A percentile compares a stretch with the other conserved stretches of the same genome.
These are phyloP conservation scores for Cotesia typhae DNA, from an alignment of 1,140 invertebrate genomes.

Conservation along the genomic window DNA sequence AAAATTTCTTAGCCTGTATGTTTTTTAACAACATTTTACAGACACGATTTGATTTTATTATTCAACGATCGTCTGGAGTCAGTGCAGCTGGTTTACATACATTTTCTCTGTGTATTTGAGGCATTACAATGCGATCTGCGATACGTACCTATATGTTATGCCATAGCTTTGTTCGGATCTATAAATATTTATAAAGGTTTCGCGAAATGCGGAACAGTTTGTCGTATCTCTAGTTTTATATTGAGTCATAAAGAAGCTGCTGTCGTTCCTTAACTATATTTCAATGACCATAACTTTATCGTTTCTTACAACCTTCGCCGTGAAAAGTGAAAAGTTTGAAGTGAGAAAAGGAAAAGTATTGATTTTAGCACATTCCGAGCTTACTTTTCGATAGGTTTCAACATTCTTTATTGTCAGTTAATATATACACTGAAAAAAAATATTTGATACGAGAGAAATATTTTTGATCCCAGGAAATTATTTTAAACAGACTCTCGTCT, in stretches of 20 bases:
- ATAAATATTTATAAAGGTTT: slow-evolving; percentile 52
- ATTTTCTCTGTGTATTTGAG: slow-evolving; percentile 19
- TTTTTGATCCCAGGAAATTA: too few species aligned
- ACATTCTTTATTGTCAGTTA: too few species aligned
- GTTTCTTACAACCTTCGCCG: not conserved
- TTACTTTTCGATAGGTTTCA: not conserved
- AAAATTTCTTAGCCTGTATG: not conserved
- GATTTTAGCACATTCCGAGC: not conserved
- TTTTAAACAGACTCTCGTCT: too few species aligned
- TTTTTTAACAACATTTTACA: slow-evolving; percentile 7
- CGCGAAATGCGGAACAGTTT: slow-evolving; percentile 34
- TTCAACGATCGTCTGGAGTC: slow-evolving; percentile 11
- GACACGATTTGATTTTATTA: slow-evolving; percentile 8
- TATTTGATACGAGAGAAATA: too few species aligned
- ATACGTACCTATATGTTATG: slow-evolving; percentile 35
- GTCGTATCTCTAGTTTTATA: slow-evolving; percentile 22
- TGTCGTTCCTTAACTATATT: slow-evolving; percentile 9
- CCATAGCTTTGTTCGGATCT: slow-evolving; percentile 14
- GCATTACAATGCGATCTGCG: slow-evolving; percentile 53
- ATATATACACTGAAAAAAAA: too few species aligned
- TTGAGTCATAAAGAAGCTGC: slow-evolving; percentile 13
- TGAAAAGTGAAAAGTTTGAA: too few species aligned
- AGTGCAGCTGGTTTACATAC: slow-evolving; percentile 8
- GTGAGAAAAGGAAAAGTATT: not conserved
- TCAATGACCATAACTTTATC: not conserved